Percentiles rank a stretch among this genome's conserved stretches.
phyloP scores from a whole-genome alignment of 2,888 invertebrate species.

The Oscheius onirici region DNA sequence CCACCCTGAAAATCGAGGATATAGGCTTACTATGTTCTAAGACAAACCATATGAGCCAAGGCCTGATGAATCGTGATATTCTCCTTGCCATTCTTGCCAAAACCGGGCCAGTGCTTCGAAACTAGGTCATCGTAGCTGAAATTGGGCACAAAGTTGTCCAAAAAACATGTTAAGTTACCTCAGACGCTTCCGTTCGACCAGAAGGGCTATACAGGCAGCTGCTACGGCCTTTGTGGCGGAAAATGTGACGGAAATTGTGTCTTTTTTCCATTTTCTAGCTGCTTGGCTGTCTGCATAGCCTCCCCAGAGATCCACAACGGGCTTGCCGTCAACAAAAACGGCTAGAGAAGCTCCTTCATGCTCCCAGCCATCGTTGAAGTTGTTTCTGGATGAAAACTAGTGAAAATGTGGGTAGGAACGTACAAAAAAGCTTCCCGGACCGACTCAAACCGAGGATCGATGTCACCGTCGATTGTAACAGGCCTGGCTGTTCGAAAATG shows the following conservation, averaged over 20 bases:
- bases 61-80: constrained; percentile 59
- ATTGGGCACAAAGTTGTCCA: background rate
- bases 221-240: constrained; percentile 64
- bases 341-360: constrained; percentile 70
- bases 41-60: constrained; percentile 53
- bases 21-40: background rate
- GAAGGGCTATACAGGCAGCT: constrained; percentile 63
- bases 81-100: constrained; percentile 55
- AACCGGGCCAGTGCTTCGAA: constrained; percentile 58
- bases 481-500: too few species aligned
- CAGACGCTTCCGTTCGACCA: constrained; percentile 72
- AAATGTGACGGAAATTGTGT: constrained; percentile 59
- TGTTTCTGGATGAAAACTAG: constrained; percentile 29
- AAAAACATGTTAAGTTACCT: background rate
- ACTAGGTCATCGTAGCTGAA: constrained; percentile 56
- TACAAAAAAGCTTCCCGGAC: too few species aligned
- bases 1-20: constrained; percentile 53
- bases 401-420: too few species aligned
- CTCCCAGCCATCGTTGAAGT: constrained; percentile 68
- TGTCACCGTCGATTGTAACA: too few species aligned
- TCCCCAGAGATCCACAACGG: constrained; percentile 73
- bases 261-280: constrained; percentile 53
- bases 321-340: constrained; percentile 72
- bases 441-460: too few species aligned
- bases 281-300: constrained; percentile 71